Percentiles rank a stretch among this genome's conserved stretches.
These are phyloP conservation scores for Tapirus indicus DNA, from an alignment of 2,797 vertebrate genomes.

Conservation along the genomic window DNA sequence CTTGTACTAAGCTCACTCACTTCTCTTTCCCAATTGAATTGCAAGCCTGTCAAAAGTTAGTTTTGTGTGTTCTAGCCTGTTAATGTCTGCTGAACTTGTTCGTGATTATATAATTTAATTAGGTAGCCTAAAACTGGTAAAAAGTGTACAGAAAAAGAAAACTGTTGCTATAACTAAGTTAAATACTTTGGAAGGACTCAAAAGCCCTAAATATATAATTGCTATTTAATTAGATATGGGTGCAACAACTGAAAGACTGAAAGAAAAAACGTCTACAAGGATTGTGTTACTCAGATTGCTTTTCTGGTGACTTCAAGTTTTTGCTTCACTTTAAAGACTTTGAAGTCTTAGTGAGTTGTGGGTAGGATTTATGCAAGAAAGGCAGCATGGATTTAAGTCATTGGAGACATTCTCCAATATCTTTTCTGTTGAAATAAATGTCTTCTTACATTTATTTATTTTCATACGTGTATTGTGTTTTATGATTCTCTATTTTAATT, in stretches of 20 bases:
- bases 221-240: neutral
- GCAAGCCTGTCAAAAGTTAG: neutral
- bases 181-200: slow-evolving; percentile 36
- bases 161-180: neutral
- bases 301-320: slow-evolving; percentile 8
- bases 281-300: neutral
- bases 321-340: neutral
- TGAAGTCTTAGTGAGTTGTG: neutral
- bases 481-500: neutral
- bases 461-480: slow-evolving; percentile 2
- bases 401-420: neutral
- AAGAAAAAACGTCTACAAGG: slow-evolving; percentile 1
- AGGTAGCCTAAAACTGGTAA: neutral
- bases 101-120: slow-evolving; percentile 20
- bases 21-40: neutral
- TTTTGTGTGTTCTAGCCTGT: neutral
- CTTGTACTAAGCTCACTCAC: neutral
- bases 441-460: neutral
- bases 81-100: neutral
- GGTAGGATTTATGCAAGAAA: neutral
- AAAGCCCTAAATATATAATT: neutral
- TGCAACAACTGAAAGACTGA: neutral
- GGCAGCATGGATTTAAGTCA: slow-evolving; percentile 4
- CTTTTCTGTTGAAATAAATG: slow-evolving; percentile 18
- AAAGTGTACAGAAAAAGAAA: neutral